Conservation (phyloP, 2,113 vertebrate genomes). For the Lepisosteus oculatus region DNA sequence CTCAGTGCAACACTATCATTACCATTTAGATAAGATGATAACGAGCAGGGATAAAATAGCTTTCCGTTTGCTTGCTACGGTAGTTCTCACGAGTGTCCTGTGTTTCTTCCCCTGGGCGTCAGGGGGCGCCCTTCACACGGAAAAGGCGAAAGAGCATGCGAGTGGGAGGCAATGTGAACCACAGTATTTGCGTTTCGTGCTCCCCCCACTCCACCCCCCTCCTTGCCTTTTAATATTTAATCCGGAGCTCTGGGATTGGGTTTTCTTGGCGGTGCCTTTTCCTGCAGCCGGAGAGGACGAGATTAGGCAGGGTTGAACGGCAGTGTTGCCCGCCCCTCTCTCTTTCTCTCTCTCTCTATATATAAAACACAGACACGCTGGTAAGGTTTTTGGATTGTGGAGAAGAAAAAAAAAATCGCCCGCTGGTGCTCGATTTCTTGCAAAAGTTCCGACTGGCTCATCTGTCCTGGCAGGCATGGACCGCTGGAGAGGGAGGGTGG, state of each 20-base stretch:
- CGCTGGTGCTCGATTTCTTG: background rate
- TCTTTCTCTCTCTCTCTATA: background rate
- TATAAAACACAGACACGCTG: conserved; percentile 1
- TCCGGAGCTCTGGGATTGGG: conserved; percentile 49
- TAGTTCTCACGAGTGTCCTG: background rate
- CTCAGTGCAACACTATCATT: no score
- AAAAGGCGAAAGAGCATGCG: conserved; percentile 9
- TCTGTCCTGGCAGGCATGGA: conserved; percentile 64
- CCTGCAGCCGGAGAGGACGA: conserved; percentile 38
- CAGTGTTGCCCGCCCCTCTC: conserved; percentile 26
- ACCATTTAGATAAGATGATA: no score
- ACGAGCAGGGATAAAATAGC: background rate
- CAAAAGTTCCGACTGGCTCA: background rate
- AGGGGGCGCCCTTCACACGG: background rate
- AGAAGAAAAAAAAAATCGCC: background rate
- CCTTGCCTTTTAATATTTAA: conserved; percentile 50
- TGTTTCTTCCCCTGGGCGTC: no score
- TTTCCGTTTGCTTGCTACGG: background rate
- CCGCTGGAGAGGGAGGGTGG: conserved; percentile 86
- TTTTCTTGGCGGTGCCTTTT: conserved; percentile 33
- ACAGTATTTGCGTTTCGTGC: conserved; percentile 14
- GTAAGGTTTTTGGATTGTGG: background rate
- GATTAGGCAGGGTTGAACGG: conserved; percentile 23
- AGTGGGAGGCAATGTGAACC: conserved; percentile 53
- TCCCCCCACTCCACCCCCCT: background rate